Evolutionary conservation across 1,140 invertebrate species (phyloP).

Genomic region (Panonychus citri): DNA sequence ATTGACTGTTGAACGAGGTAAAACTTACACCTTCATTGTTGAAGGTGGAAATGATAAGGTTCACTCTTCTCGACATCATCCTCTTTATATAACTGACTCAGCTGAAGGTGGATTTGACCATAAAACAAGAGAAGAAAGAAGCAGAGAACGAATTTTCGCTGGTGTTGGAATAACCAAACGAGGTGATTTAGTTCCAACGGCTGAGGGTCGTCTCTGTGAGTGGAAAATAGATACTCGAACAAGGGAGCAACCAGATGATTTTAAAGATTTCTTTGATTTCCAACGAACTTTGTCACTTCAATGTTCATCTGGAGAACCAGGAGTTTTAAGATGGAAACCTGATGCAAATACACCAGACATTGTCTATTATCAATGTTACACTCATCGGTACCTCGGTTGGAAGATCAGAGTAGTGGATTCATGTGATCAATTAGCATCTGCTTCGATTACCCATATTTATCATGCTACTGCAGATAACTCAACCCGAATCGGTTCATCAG

Average conservation of each 20-base stretch:
- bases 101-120: conserved; percentile 65
- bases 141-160: neutral
- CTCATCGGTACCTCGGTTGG: conserved; percentile 76
- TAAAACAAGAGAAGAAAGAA: conserved; percentile 29
- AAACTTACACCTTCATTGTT: conserved; percentile 67
- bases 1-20: conserved; percentile 65
- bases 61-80: conserved; percentile 60
- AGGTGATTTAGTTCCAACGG: conserved; percentile 50
- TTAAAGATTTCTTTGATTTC: conserved; percentile 25
- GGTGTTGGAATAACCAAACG: conserved; percentile 31
- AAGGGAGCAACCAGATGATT: neutral
- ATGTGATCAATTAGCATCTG: conserved; percentile 1
- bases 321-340: conserved; percentile 62
- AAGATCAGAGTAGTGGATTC: conserved; percentile 35
- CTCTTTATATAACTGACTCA: conserved; percentile 87
- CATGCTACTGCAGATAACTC: neutral
- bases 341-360: conserved; percentile 63
- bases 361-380: conserved; percentile 75
- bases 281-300: conserved; percentile 53
- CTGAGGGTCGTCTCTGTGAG: conserved; percentile 43
- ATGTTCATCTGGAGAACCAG: conserved; percentile 50
- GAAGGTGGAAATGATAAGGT: conserved; percentile 61
- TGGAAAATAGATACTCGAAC: conserved; percentile 47
- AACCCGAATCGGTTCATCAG: neutral
- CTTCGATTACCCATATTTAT: neutral